Percentiles rank a stretch among this genome's conserved stretches.
Evolutionary conservation across 2,113 vertebrate species (phyloP).

Genomic region (Campylomormyrus numenius): DNA sequence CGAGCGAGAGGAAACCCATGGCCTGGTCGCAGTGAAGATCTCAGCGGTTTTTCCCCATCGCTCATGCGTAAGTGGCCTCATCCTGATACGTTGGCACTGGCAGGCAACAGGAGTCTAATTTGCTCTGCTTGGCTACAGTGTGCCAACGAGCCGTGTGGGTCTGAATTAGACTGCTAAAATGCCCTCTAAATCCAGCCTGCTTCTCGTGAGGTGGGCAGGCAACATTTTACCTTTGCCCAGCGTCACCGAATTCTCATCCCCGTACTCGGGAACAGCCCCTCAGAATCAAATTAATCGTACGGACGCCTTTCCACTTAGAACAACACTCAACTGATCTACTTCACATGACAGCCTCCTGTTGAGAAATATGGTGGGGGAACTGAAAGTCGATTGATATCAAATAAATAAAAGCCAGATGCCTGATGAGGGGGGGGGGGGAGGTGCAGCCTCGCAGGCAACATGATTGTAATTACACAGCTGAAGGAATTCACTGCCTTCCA

Average conservation of each 20-base stretch:
- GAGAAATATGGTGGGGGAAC: constrained; percentile 38
- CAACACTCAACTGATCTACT: constrained; percentile 52
- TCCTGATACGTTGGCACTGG: not conserved
- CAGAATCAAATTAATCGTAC: constrained; percentile 32
- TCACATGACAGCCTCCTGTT: constrained; percentile 45
- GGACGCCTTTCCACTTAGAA: constrained; percentile 42
- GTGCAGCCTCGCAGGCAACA: constrained; percentile 29
- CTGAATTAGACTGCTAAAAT: not conserved
- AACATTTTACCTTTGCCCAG: not conserved
- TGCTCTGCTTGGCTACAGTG: not conserved
- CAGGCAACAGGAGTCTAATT: not conserved
- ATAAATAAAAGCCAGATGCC: constrained; percentile 44
- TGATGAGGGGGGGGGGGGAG: constrained; percentile 27
- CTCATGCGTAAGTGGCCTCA: not conserved
- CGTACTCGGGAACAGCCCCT: constrained; percentile 29
- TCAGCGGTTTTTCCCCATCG: not conserved
- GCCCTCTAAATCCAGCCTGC: not conserved
- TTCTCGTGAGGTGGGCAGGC: not conserved
- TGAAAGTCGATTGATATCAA: constrained; percentile 50
- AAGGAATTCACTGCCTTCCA: constrained; percentile 35
- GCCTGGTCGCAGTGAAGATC: not conserved
- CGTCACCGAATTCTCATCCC: constrained; percentile 21
- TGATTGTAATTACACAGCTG: constrained; percentile 47
- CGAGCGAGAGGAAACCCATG: not conserved
- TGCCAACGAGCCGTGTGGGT: not conserved